phyloP scores from a whole-genome alignment of 2,797 vertebrate species.

The Sardinella longiceps region DNA sequence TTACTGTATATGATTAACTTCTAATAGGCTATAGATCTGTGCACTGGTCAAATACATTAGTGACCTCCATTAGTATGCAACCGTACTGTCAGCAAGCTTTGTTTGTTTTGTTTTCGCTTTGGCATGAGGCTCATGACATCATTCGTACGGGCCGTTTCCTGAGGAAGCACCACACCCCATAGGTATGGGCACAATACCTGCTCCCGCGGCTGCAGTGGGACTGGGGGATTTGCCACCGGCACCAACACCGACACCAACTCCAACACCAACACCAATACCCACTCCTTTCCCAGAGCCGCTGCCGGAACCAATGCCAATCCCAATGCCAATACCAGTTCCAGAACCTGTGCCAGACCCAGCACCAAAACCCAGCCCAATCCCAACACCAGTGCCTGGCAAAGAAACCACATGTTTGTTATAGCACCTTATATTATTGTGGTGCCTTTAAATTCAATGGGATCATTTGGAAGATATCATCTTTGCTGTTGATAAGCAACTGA shows the following conservation, averaged over 20 bases:
- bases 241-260: conserved; percentile 18
- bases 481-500: neutral
- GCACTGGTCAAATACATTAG: conserved; percentile 7
- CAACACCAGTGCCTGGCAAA: conserved; percentile 41
- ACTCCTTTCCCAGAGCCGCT: conserved; percentile 24
- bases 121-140: neutral
- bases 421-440: neutral
- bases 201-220: neutral
- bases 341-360: conserved; percentile 29
- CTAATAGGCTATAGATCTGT: neutral
- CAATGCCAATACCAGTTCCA: conserved; percentile 31
- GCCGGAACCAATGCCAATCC: conserved; percentile 26
- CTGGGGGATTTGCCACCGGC: neutral
- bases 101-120: neutral
- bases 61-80: neutral
- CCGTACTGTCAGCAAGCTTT: conserved; percentile 8
- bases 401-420: conserved; percentile 33
- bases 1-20: neutral
- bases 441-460: neutral
- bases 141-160: neutral
- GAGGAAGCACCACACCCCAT: conserved; percentile 7
- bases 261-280: conserved; percentile 26
- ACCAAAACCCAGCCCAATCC: conserved; percentile 39
- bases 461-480: neutral
- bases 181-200: neutral